Evolutionary conservation across 1,140 invertebrate species (phyloP).

Genomic region (Harpegnathos saltator): DNA sequence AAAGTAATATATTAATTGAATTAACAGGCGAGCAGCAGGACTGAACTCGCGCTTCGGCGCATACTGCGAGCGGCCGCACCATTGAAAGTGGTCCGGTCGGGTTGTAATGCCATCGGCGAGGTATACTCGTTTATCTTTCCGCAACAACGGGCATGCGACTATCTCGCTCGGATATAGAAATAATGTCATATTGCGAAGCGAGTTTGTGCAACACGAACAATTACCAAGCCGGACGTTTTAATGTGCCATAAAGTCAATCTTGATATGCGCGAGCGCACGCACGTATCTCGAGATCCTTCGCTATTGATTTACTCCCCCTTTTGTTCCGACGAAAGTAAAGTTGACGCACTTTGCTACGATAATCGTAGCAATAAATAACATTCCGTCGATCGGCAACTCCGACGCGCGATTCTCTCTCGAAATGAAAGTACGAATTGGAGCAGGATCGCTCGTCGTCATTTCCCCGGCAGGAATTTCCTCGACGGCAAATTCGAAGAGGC

Average conservation of each 20-base stretch:
- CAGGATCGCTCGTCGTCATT: not conserved
- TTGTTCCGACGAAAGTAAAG: not conserved
- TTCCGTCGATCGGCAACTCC: too few species aligned
- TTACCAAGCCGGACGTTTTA: conserved; percentile 7
- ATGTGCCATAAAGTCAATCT: not conserved
- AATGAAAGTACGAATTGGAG: too few species aligned
- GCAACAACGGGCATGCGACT: conserved; percentile 1
- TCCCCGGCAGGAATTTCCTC: too few species aligned
- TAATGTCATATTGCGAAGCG: conserved; percentile 16
- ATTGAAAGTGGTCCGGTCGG: conserved; percentile 31
- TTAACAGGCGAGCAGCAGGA: conserved; percentile 8
- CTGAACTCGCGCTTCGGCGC: not conserved
- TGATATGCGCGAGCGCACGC: not conserved
- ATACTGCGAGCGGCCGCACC: not conserved
- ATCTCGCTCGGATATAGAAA: not conserved
- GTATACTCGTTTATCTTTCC: conserved; percentile 24
- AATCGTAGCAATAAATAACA: not conserved
- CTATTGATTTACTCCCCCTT: not conserved
- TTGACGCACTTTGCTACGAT: not conserved
- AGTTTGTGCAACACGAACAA: not conserved
- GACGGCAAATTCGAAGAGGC: not conserved
- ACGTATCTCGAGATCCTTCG: not conserved
- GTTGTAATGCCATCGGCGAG: conserved; percentile 11
- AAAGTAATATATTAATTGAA: conserved; percentile 37
- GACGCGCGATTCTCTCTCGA: too few species aligned